A percentile compares a stretch with the other conserved stretches of the same genome.
Evolutionary conservation across 2,888 invertebrate species (phyloP).

Genomic region (Doris montereyensis): DNA sequence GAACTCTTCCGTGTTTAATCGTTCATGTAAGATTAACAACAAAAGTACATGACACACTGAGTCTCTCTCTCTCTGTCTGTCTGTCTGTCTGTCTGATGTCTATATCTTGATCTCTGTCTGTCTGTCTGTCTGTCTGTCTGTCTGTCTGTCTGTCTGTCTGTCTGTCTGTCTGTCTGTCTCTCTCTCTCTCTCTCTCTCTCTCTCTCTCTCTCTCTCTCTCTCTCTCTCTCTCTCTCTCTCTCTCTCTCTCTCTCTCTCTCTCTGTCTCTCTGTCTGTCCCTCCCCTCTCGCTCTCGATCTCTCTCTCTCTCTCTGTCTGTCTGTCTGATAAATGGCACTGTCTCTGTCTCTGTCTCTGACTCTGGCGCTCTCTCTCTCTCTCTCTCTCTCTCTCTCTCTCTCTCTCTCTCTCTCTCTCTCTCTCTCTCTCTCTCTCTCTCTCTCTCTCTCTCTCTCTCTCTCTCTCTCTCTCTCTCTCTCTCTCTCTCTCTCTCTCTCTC

Average conservation of each 20-base stretch:
- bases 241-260: not conserved
- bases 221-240: not conserved
- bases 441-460: not conserved
- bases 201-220: conserved; percentile 8
- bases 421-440: conserved; percentile 3
- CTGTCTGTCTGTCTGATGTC: no score
- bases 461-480: not conserved
- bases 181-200: not conserved
- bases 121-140: no score
- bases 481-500: not conserved
- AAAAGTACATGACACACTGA: no score
- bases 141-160: no score
- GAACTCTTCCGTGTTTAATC: no score
- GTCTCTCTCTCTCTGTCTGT: no score
- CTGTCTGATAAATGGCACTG: not conserved
- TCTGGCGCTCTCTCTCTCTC: not conserved
- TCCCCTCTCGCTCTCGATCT: not conserved
- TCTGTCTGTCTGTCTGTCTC: not conserved
- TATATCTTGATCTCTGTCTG: no score
- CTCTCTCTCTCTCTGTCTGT: not conserved
- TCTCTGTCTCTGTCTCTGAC: not conserved
- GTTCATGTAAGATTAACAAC: no score
- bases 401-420: not conserved
- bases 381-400: not conserved
- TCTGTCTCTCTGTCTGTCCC: not conserved